Evolutionary conservation across 1,140 invertebrate genomes (phyloP).

Genomic region (Bombus terrestris): DNA sequence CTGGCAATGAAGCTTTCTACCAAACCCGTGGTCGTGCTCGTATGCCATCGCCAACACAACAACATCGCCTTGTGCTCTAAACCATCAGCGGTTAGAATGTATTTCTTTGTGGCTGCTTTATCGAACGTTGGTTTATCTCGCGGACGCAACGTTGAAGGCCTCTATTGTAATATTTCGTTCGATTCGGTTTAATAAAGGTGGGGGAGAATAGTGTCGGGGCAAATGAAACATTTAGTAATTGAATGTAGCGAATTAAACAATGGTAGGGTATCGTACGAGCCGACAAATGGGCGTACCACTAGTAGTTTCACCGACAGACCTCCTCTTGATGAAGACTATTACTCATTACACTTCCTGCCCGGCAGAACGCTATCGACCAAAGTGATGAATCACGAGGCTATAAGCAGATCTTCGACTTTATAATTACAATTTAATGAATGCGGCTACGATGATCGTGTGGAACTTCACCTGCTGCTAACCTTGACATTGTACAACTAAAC

Average conservation of each 20-base stretch:
- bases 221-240: slow-evolving; percentile 18
- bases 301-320: slow-evolving; percentile 11
- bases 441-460: slow-evolving; percentile 20
- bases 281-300: slow-evolving; percentile 24
- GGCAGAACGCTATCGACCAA: slow-evolving; percentile 24
- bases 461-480: slow-evolving; percentile 39
- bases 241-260: slow-evolving; percentile 43
- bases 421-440: slow-evolving; percentile 53
- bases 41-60: slow-evolving; percentile 6
- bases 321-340: slow-evolving; percentile 46
- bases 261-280: slow-evolving; percentile 12
- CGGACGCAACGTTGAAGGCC: slow-evolving; percentile 13
- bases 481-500: slow-evolving; percentile 31
- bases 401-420: slow-evolving; percentile 56
- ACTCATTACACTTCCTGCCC: slow-evolving; percentile 59
- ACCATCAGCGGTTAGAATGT: slow-evolving; percentile 15
- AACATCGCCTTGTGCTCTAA: slow-evolving; percentile 19
- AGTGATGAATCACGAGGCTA: slow-evolving; percentile 53
- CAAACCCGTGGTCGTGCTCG: background rate
- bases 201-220: background rate
- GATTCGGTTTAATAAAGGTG: too few relatives aligned
- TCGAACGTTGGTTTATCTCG: slow-evolving; percentile 21
- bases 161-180: slow-evolving; percentile 29
- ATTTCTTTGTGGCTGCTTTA: background rate
- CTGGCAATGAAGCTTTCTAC: slow-evolving; percentile 45